phyloP scores from a whole-genome alignment of 2,113 vertebrate genomes.

The Xyrauchen texanus region DNA sequence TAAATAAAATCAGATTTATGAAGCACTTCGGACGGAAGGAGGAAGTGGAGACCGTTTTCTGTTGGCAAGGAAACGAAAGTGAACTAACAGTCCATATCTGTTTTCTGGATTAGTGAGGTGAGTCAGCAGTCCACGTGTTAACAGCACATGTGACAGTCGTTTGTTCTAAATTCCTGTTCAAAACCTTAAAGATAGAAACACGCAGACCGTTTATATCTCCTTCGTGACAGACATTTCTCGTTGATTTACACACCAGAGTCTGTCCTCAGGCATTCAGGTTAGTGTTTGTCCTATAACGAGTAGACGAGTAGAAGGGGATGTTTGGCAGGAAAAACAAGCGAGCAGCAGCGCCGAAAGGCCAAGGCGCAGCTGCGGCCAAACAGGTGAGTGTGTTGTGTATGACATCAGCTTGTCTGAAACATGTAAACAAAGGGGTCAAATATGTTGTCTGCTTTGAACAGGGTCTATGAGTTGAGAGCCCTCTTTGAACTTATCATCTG shows the following conservation, averaged over 20 bases:
- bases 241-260: not conserved
- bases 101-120: not conserved
- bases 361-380: conserved; percentile 87
- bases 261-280: not conserved
- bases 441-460: no score
- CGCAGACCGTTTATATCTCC: no score
- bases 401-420: no score
- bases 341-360: conserved; percentile 80
- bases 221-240: not conserved
- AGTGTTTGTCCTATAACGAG: not conserved
- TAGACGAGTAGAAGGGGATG: conserved; percentile 69
- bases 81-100: not conserved
- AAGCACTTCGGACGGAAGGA: conserved; percentile 8
- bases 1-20: not conserved
- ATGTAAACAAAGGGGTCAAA: no score
- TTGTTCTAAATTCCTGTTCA: not conserved
- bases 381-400: conserved; percentile 74
- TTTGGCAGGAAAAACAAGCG: conserved; percentile 85
- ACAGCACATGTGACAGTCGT: conserved; percentile 18
- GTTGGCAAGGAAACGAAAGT: conserved; percentile 20
- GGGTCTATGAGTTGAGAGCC: not conserved
- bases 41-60: conserved; percentile 18
- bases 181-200: not conserved
- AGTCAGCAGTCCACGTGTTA: conserved; percentile 39
- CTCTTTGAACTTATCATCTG: not conserved